Evolutionary conservation across 2,888 invertebrate species (phyloP).

Genomic region (Chloroclystis v-ata): DNA sequence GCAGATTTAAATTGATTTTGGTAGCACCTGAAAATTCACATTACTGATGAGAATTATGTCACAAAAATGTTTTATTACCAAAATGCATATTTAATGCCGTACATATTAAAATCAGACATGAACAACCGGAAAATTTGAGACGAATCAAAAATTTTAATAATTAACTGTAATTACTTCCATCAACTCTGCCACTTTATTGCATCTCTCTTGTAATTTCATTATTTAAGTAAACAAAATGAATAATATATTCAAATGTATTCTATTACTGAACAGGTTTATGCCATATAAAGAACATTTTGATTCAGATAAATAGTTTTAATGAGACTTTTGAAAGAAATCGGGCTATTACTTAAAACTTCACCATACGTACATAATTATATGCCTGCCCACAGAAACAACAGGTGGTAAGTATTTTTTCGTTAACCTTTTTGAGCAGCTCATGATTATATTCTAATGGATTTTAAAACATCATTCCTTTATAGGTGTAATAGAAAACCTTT

Average conservation of each 20-base stretch:
- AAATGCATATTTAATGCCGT: no score
- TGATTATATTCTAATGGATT: slow-evolving; percentile 39
- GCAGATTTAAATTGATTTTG: no score
- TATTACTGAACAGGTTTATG: slow-evolving; percentile 36
- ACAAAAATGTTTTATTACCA: no score
- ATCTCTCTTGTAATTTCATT: slow-evolving; percentile 46
- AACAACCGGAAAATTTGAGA: background rate
- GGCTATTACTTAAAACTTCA: slow-evolving; percentile 54
- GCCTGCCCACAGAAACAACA: slow-evolving; percentile 48
- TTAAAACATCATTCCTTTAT: slow-evolving; percentile 9
- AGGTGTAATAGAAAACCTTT: slow-evolving; percentile 8
- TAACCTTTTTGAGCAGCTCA: slow-evolving; percentile 31
- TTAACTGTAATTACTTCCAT: slow-evolving; percentile 24
- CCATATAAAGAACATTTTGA: slow-evolving; percentile 40
- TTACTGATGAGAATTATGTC: no score
- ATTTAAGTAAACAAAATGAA: slow-evolving; percentile 52
- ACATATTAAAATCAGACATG: background rate
- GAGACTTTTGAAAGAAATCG: slow-evolving; percentile 54
- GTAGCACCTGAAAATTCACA: no score
- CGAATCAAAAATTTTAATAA: slow-evolving; percentile 3
- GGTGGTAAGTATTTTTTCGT: slow-evolving; percentile 56
- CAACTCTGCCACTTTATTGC: slow-evolving; percentile 30
- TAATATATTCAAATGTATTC: slow-evolving; percentile 48
- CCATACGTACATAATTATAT: slow-evolving; percentile 49
- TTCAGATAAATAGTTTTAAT: slow-evolving; percentile 53